These are phyloP conservation scores for Folsomia manolachei DNA, from an alignment of 2,888 invertebrate genomes.

Conservation along the genomic window DNA sequence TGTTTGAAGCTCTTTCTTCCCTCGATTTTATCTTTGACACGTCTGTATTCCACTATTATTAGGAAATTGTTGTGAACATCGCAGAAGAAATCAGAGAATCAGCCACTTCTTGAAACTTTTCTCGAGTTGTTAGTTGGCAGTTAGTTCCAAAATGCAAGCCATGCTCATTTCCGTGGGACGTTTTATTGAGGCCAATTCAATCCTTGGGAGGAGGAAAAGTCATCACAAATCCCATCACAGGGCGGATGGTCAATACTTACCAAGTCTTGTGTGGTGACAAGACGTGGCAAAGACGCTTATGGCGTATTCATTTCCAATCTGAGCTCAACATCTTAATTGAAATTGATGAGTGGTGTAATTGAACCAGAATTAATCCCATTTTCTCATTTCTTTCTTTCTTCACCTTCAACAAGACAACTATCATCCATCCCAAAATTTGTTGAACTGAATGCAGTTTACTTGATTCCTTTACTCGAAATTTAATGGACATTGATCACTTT, in stretches of 20 bases:
- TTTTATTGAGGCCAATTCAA: neutral
- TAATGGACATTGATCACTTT: too few relatives aligned
- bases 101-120: neutral
- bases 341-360: conserved; percentile 7
- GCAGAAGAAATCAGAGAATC: too few relatives aligned
- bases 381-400: neutral
- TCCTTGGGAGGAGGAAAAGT: neutral
- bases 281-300: too few relatives aligned
- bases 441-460: too few relatives aligned
- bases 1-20: too few relatives aligned
- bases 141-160: neutral
- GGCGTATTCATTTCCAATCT: neutral
- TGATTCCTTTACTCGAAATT: too few relatives aligned
- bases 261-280: too few relatives aligned
- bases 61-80: neutral
- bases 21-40: too few relatives aligned
- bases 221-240: too few relatives aligned
- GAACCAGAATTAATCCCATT: neutral
- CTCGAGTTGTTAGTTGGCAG: neutral
- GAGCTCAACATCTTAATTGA: conserved; percentile 2
- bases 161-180: neutral
- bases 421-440: too few relatives aligned
- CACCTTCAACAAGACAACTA: neutral
- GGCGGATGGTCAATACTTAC: too few relatives aligned
- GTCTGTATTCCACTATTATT: too few relatives aligned